Evolutionary conservation across 92 coral and sea anemone species (phyloP), one percentile per base, ranked within the genome.

Genomic region (Porites rus): DNA sequence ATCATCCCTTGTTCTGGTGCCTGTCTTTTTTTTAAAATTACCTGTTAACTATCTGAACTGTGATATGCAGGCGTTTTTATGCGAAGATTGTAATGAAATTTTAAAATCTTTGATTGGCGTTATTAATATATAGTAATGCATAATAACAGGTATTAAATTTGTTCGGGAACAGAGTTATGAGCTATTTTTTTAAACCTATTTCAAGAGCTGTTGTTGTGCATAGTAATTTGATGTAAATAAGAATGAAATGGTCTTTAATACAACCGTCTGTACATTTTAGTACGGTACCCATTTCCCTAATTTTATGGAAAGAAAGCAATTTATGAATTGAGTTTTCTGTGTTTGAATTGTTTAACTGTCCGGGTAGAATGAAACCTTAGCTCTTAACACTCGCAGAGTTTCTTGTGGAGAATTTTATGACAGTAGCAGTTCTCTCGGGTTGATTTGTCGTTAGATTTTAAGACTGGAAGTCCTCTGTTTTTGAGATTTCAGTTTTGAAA

Each of bases 151-250:
- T 72, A 28, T 61, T 78, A 38, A 61, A 13, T 60, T 83, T 83
- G 50, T 72, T 60, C 0, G 21, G 87, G 51, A 28, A 82, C 52
- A 25, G 65, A 73, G 87, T 74, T 83, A 4, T 61, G 46, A 73
- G 87, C 80, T 83, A 83, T 83, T 83, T 83, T 81, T 83, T 16
- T 12, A 43, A 43, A 12, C 17, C 52, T n/a, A 64, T 24, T 52
- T 59, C 38, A 73, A 20, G 72, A 71, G 86, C 59, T 46, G 69
- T 72, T 38, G 79, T 72, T 83, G 80, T 72, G 72, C 73, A 73
- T 83, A 83, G 80, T 83, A 62, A 81, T 56, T 69, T 81, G 59
- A 21, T 83, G 87, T 83, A 83, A 50, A 83, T 83, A 83, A 51
- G 51, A 83, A 73, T 56, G 31, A 18, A 69, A 25, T 25, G 58